Evolutionary conservation across 1,140 invertebrate genomes (phyloP).

Genomic region (Teleogryllus occipitalis): DNA sequence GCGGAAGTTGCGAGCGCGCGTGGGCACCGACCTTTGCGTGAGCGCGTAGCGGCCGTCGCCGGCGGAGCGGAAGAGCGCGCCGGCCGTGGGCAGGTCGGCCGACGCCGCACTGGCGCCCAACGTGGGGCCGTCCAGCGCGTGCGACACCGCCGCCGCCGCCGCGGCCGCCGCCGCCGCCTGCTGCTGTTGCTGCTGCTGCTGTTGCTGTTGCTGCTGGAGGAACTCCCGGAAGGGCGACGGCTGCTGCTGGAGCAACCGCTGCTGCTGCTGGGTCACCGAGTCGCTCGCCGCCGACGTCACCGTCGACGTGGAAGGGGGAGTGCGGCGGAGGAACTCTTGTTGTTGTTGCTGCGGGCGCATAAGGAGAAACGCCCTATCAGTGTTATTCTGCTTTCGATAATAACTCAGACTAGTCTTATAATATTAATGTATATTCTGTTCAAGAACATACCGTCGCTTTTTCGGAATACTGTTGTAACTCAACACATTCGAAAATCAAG

Average conservation of each 20-base stretch:
- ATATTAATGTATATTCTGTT: too few species aligned
- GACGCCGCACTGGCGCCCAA: not conserved
- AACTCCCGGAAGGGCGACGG: constrained; percentile 19
- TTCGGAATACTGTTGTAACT: too few species aligned
- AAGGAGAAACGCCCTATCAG: not conserved
- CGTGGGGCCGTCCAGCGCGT: not conserved
- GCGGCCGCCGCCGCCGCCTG: not conserved
- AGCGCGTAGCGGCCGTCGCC: constrained; percentile 21
- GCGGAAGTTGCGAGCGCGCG: constrained; percentile 11
- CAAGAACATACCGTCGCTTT: too few species aligned
- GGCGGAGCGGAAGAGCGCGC: constrained; percentile 19
- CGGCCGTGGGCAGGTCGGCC: not conserved
- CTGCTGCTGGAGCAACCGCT: not conserved
- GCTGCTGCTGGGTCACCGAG: constrained; percentile 27
- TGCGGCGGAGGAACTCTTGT: not conserved
- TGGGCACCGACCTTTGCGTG: constrained; percentile 3
- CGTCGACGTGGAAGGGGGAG: not conserved
- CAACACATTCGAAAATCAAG: too few species aligned
- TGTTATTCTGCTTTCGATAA: too few species aligned
- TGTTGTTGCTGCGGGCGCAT: not conserved
- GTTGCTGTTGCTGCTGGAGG: constrained; percentile 10
- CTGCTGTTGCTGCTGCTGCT: not conserved
- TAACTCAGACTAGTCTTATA: too few species aligned
- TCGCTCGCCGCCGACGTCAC: constrained; percentile 28
- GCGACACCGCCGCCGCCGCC: not conserved